phyloP scores from a whole-genome alignment of 2,113 vertebrate genomes.

The Oreotrochilus melanogaster region DNA sequence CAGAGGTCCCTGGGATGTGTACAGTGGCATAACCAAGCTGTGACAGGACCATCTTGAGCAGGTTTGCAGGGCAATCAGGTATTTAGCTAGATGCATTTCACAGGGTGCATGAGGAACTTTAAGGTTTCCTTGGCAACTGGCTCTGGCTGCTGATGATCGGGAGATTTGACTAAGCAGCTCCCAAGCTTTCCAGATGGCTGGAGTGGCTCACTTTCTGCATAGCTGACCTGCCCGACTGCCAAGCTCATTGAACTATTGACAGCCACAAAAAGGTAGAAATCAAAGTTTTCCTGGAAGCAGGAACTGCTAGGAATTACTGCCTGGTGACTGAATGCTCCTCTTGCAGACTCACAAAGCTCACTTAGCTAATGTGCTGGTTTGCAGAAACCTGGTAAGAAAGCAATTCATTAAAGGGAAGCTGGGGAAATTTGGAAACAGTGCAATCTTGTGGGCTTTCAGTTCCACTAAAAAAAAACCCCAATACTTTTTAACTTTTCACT shows the following conservation, averaged over 20 bases:
- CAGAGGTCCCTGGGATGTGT: not conserved
- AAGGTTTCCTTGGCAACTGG: not conserved
- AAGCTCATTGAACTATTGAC: not conserved
- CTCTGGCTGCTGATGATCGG: not conserved
- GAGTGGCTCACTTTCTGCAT: accelerated
- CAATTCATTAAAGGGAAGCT: not conserved
- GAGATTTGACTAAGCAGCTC: not conserved
- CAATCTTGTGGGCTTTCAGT: not conserved
- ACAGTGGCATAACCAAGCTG: not conserved
- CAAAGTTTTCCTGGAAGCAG: not conserved
- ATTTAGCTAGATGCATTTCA: not conserved
- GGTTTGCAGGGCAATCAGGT: not conserved
- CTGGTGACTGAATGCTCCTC: not conserved
- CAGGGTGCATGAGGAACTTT: not conserved
- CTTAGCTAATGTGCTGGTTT: not conserved
- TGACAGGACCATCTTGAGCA: not conserved
- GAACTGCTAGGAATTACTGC: not conserved
- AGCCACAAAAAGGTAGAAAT: not conserved
- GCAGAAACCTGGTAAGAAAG: not conserved
- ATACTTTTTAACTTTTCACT: not conserved
- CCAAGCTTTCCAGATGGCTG: not conserved
- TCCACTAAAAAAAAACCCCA: not conserved
- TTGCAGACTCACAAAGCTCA: not conserved
- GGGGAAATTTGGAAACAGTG: not conserved
- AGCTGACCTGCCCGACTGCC: not conserved